phyloP scores from a whole-genome alignment of 2,888 invertebrate species.

The Caenorhabditis sp. region DNA sequence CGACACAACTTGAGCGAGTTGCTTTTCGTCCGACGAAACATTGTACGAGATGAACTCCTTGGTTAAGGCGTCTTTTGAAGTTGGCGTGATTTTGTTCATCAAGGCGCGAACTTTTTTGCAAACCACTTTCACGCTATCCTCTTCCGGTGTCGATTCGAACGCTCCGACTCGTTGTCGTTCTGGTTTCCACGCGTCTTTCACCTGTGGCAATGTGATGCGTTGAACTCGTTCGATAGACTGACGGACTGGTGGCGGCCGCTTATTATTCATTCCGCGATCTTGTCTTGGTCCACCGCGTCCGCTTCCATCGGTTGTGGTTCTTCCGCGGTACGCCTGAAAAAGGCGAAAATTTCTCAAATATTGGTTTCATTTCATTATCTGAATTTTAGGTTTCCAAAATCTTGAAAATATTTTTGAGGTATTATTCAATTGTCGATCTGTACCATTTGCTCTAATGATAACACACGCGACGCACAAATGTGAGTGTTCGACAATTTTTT shows the following conservation, averaged over 20 bases:
- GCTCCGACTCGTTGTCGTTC: slow-evolving; percentile 34
- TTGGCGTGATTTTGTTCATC: slow-evolving; percentile 66
- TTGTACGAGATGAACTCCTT: slow-evolving; percentile 50
- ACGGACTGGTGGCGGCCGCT: slow-evolving; percentile 28
- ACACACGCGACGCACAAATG: too few relatives aligned
- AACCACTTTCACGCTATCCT: neutral
- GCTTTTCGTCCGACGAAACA: slow-evolving; percentile 35
- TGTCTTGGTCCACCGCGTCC: slow-evolving; percentile 25
- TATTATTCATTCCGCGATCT: slow-evolving; percentile 26
- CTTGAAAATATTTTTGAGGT: too few relatives aligned
- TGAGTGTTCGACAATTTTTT: too few relatives aligned
- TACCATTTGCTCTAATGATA: too few relatives aligned
- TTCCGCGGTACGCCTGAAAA: slow-evolving; percentile 28
- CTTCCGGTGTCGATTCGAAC: slow-evolving; percentile 10
- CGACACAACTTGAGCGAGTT: slow-evolving; percentile 41
- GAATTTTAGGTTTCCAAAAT: too few relatives aligned
- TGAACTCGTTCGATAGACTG: slow-evolving; percentile 35
- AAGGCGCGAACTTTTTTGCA: slow-evolving; percentile 57
- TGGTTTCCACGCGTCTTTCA: slow-evolving; percentile 60
- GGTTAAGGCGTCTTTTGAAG: slow-evolving; percentile 47
- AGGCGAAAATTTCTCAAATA: too few relatives aligned
- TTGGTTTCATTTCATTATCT: too few relatives aligned
- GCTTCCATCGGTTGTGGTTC: slow-evolving; percentile 37
- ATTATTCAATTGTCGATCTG: too few relatives aligned
- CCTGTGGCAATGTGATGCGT: slow-evolving; percentile 32